phyloP scores from a whole-genome alignment of 1,140 invertebrate genomes.

The Leptopilina clavipes region DNA sequence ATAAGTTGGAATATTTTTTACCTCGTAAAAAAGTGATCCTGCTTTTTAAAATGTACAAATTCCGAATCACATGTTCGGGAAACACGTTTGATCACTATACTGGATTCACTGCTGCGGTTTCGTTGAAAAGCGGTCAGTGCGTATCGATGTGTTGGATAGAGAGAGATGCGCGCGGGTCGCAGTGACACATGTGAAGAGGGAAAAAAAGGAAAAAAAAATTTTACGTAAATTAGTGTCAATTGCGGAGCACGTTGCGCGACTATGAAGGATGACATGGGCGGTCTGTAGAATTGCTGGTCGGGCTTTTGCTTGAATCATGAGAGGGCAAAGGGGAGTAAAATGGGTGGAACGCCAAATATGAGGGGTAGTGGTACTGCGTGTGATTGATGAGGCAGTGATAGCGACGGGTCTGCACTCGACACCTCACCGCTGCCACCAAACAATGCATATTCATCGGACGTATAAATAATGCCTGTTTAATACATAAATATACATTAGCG shows the following conservation, averaged over 20 bases:
- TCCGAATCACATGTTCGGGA: not conserved
- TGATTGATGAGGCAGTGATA: slow-evolving; percentile 75
- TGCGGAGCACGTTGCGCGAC: slow-evolving; percentile 42
- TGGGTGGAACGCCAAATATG: slow-evolving; percentile 35
- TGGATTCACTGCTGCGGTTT: not conserved
- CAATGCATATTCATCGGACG: slow-evolving; percentile 73
- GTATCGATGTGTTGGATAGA: slow-evolving; percentile 4
- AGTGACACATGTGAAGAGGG: slow-evolving; percentile 16
- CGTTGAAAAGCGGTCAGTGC: not conserved
- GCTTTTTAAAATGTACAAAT: no score
- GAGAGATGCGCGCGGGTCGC: not conserved
- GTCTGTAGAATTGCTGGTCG: slow-evolving; percentile 45
- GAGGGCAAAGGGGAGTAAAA: not conserved
- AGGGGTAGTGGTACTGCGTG: slow-evolving; percentile 59
- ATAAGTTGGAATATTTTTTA: no score
- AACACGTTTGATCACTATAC: not conserved
- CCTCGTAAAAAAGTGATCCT: no score
- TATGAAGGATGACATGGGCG: slow-evolving; percentile 52
- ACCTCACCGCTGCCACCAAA: slow-evolving; percentile 71
- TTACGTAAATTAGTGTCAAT: slow-evolving; percentile 63
- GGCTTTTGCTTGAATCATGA: slow-evolving; percentile 39
- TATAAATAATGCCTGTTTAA: slow-evolving; percentile 74
- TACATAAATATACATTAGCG: slow-evolving; percentile 72
- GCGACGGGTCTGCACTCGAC: slow-evolving; percentile 73
- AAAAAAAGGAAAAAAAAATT: no score